Conservation (phyloP, 30 jellyfish, hydroid and myxozoan species). For the Hydractinia echinata region DNA sequence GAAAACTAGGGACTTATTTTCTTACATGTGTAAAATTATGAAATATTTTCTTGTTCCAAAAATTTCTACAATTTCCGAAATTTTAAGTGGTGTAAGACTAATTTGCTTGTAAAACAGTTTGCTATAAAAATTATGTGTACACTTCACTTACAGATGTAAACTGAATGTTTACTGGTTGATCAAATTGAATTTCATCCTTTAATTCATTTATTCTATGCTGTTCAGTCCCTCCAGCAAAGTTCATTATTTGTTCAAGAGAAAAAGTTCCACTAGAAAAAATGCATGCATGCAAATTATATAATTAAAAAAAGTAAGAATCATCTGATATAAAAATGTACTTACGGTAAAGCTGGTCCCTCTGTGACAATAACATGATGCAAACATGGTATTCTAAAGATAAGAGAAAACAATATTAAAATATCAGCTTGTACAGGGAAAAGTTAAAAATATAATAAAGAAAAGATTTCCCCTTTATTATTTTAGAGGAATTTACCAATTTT, state of each 20-base stretch:
- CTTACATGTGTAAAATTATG: too few relatives aligned
- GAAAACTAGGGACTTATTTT: too few relatives aligned
- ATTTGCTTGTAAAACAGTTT: too few relatives aligned
- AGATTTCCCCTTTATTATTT: too few relatives aligned
- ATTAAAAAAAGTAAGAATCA: background rate
- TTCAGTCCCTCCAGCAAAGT: constrained; percentile 67
- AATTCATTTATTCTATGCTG: constrained; percentile 48
- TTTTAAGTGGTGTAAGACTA: too few relatives aligned
- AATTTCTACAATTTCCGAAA: too few relatives aligned
- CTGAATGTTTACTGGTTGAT: constrained; percentile 84
- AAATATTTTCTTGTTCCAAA: too few relatives aligned
- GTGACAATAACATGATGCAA: constrained; percentile 69
- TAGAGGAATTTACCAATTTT: too few relatives aligned
- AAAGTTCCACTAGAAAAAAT: constrained; percentile 63
- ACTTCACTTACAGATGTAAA: constrained; percentile 79
- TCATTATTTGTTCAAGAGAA: constrained; percentile 49
- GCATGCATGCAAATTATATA: background rate
- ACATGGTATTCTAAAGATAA: constrained; percentile 61
- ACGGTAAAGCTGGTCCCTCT: constrained; percentile 75
- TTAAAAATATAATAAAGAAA: too few relatives aligned
- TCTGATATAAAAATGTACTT: background rate
- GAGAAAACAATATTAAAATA: background rate
- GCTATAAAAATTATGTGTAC: too few relatives aligned
- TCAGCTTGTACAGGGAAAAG: background rate
- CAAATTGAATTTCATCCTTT: constrained; percentile 66